Conservation (phyloP, 2,113 vertebrate species). For the Uria aalge region DNA sequence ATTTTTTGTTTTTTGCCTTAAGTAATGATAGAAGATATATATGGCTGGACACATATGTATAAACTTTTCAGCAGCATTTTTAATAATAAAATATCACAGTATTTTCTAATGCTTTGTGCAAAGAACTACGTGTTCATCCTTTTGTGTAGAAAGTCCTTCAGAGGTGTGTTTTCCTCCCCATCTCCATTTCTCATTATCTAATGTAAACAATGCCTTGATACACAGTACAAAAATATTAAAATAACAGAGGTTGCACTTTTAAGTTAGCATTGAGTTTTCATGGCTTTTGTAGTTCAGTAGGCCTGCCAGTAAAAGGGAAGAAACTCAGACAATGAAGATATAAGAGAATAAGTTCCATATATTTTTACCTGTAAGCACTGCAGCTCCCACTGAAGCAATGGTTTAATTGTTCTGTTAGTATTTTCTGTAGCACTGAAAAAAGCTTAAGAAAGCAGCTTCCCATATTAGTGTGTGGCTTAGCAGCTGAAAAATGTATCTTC, state of each 20-base stretch:
- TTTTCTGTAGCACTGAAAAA: background rate
- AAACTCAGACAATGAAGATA: background rate
- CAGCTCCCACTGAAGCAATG: background rate
- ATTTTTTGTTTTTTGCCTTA: constrained; percentile 87
- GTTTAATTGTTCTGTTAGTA: background rate
- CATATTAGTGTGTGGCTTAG: background rate
- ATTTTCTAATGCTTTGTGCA: constrained; percentile 91
- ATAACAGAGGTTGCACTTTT: background rate
- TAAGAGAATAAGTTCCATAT: background rate
- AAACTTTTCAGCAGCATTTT: constrained; percentile 96
- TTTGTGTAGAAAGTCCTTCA: constrained; percentile 45
- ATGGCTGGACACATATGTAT: constrained; percentile 94
- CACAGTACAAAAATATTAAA: background rate
- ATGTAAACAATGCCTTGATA: background rate
- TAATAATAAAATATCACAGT: constrained; percentile 96
- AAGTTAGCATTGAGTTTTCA: background rate
- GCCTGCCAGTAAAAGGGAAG: background rate
- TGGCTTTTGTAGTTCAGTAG: background rate
- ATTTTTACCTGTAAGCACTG: background rate
- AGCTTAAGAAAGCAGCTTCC: background rate
- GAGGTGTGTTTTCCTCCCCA: background rate
- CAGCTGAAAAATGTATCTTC: background rate
- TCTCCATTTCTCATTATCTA: background rate
- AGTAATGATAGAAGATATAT: constrained; percentile 89
- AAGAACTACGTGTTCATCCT: constrained; percentile 69